These are phyloP conservation scores for Ophion costatus DNA, from an alignment of 2,888 invertebrate genomes.

Conservation along the genomic window DNA sequence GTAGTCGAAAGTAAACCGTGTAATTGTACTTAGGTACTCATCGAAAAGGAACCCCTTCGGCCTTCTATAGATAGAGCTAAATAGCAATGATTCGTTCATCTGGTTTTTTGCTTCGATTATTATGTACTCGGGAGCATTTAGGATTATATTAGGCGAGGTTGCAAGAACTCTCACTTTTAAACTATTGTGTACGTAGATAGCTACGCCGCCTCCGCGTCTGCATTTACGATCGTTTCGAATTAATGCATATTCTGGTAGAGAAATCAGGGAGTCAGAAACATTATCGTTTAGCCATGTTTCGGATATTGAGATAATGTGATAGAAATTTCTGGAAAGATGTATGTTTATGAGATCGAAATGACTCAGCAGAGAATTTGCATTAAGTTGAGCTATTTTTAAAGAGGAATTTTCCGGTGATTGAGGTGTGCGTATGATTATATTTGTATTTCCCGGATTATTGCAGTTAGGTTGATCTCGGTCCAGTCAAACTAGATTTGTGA, in stretches of 20 bases:
- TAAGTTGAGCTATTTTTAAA: slow-evolving; percentile 16
- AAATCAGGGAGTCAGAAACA: slow-evolving; percentile 7
- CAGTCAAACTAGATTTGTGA: not conserved
- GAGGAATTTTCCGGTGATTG: not conserved
- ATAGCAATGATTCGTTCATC: not conserved
- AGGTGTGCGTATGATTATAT: not conserved
- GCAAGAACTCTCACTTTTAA: slow-evolving; percentile 16
- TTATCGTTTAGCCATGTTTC: slow-evolving; percentile 43
- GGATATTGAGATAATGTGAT: slow-evolving; percentile 33
- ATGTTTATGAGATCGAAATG: slow-evolving; percentile 14
- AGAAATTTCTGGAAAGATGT: not conserved
- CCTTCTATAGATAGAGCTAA: not conserved
- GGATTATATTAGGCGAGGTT: not conserved
- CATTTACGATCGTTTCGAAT: slow-evolving; percentile 42
- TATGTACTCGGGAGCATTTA: slow-evolving; percentile 2
- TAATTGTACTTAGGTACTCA: not conserved
- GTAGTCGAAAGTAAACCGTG: not conserved
- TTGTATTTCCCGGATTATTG: not conserved
- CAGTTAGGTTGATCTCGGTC: not conserved
- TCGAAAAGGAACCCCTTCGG: not conserved
- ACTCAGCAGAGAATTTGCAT: slow-evolving; percentile 19
- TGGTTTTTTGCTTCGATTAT: not conserved
- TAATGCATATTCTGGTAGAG: slow-evolving; percentile 1
- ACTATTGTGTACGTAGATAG: slow-evolving; percentile 44
- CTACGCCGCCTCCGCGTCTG: slow-evolving; percentile 39